phyloP scores from a whole-genome alignment of 2,113 vertebrate genomes.

The Ginglymostoma cirratum region DNA sequence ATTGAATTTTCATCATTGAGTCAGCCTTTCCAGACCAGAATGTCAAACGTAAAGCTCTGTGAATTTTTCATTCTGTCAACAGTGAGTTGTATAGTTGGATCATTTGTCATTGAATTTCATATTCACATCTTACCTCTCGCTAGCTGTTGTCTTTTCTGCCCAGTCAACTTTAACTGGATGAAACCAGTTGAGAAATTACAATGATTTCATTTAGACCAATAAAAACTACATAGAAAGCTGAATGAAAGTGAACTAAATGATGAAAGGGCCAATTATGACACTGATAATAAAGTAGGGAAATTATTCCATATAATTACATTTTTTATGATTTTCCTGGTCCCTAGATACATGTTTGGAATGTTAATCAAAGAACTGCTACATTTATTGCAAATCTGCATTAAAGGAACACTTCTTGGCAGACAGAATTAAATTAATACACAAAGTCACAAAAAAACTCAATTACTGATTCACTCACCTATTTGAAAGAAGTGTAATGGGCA shows the following conservation, averaged over 20 bases:
- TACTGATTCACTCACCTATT: neutral
- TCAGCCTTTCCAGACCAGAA: too few relatives aligned
- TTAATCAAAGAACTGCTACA: neutral
- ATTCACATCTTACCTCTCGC: neutral
- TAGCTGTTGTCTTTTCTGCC: neutral
- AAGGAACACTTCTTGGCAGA: neutral
- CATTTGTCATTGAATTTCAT: neutral
- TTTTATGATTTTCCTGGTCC: neutral
- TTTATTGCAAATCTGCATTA: neutral
- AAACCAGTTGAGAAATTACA: neutral
- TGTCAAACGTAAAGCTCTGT: neutral
- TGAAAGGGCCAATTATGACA: neutral
- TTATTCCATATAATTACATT: constrained; percentile 9
- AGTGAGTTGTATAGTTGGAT: neutral
- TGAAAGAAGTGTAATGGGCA: neutral
- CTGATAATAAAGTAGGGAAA: neutral
- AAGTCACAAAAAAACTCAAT: neutral
- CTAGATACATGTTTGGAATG: neutral
- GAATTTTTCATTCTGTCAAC: neutral
- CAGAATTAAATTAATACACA: neutral
- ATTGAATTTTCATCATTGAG: neutral
- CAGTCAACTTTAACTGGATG: neutral
- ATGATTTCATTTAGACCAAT: neutral
- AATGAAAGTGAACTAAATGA: neutral
- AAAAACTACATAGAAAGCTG: neutral